These are phyloP conservation scores for Diphyllodes magnificus DNA, from an alignment of 2,113 vertebrate genomes.

Conservation along the genomic window DNA sequence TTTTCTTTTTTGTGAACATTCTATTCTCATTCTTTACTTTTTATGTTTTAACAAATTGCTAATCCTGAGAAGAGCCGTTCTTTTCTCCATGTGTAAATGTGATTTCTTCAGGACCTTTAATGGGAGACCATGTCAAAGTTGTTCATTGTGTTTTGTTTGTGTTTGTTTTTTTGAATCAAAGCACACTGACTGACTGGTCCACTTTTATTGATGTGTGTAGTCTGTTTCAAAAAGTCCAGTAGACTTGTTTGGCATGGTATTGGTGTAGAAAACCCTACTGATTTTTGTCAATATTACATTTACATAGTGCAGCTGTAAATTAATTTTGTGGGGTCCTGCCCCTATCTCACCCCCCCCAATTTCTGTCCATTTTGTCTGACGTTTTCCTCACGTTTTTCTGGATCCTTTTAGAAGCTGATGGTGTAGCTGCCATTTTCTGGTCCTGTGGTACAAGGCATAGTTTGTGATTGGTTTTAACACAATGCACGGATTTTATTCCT, in stretches of 20 bases:
- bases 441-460: not conserved
- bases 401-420: not conserved
- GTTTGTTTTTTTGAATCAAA: not conserved
- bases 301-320: not conserved
- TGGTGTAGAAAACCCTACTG: not conserved
- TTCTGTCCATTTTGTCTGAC: not conserved
- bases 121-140: not conserved
- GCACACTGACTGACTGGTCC: not conserved
- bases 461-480: not conserved
- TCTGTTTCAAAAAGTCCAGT: not conserved
- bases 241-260: not conserved
- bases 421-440: not conserved
- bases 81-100: not conserved
- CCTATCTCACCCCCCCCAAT: accelerated
- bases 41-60: not conserved
- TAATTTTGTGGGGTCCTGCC: not conserved
- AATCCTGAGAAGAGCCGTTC: not conserved
- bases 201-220: not conserved
- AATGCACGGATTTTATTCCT: not conserved
- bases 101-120: not conserved
- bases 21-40: not conserved
- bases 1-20: not conserved
- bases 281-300: not conserved
- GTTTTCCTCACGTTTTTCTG: not conserved
- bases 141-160: not conserved